Conservation (phyloP, 2,113 vertebrate genomes). For the Oryzias melastigma region DNA sequence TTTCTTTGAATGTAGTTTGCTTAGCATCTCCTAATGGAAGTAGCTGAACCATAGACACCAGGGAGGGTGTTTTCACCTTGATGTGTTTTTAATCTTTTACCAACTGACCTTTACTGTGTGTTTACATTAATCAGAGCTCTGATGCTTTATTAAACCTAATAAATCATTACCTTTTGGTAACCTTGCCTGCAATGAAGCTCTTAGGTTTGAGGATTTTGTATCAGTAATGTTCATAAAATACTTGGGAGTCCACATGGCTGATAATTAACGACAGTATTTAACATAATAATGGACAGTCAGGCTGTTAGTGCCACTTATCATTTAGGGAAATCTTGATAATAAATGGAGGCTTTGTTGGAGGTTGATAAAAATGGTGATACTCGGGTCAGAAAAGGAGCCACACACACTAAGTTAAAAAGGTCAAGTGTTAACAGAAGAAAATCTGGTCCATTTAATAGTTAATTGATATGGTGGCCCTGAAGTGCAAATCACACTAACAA, state of each 20-base stretch:
- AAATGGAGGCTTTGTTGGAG: slow-evolving; percentile 3
- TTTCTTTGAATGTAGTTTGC: too few relatives aligned
- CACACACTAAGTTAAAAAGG: neutral
- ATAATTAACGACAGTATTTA: neutral
- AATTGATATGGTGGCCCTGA: too few relatives aligned
- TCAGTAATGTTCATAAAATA: slow-evolving; percentile 8
- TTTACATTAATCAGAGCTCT: slow-evolving; percentile 9
- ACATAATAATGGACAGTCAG: neutral
- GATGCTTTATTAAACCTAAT: neutral
- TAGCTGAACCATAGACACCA: too few relatives aligned
- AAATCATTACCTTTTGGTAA: slow-evolving; percentile 21
- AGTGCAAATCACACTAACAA: too few relatives aligned
- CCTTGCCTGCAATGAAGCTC: neutral
- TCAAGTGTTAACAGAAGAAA: neutral
- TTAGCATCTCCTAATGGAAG: too few relatives aligned
- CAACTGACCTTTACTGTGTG: slow-evolving; percentile 19
- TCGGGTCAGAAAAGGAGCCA: neutral
- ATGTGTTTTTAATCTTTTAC: slow-evolving; percentile 17
- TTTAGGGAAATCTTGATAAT: slow-evolving; percentile 4
- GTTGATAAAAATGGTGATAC: neutral
- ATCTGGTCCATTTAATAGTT: too few relatives aligned
- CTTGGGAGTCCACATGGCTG: slow-evolving; percentile 12
- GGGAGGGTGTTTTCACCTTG: too few relatives aligned
- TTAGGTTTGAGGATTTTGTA: neutral
- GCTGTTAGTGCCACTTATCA: slow-evolving; percentile 8